Conservation (phyloP, 2,888 invertebrate species). For the Pseudeuparius sepicola region DNA sequence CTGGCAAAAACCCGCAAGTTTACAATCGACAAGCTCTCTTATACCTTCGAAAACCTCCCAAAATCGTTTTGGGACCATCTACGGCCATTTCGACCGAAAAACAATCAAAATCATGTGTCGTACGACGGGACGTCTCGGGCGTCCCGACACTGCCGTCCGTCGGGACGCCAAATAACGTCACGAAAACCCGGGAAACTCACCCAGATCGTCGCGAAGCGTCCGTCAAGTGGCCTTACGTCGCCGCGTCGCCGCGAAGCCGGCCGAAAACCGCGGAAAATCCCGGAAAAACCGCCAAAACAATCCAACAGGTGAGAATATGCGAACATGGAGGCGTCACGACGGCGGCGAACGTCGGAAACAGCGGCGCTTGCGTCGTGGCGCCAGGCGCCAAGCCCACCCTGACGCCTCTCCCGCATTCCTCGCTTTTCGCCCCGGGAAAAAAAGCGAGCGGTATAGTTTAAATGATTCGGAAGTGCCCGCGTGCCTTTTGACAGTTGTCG, state of each 20-base stretch:
- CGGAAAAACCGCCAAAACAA: conserved; percentile 23
- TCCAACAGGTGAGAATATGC: conserved; percentile 29
- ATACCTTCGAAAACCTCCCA: no score
- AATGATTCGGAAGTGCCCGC: no score
- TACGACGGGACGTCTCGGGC: conserved; percentile 29
- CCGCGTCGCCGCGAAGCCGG: conserved; percentile 17
- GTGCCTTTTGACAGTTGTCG: conserved; percentile 27
- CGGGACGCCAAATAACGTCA: no score
- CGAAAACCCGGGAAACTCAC: no score
- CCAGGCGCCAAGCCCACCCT: conserved; percentile 36
- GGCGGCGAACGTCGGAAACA: conserved; percentile 41
- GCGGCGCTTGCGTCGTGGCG: conserved; percentile 41
- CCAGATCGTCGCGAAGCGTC: no score
- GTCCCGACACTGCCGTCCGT: conserved; percentile 34
- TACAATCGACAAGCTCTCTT: no score
- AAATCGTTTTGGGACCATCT: no score
- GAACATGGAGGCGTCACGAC: conserved; percentile 39
- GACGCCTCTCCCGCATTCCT: conserved; percentile 28
- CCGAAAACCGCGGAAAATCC: conserved; percentile 18
- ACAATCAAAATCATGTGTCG: conserved; percentile 1
- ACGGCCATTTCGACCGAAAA: background rate
- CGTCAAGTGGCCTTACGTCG: no score
- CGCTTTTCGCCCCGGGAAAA: no score
- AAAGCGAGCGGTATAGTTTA: no score
- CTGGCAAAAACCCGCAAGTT: no score